phyloP scores from a whole-genome alignment of 2,113 vertebrate species.

The Neomonachus schauinslandi region DNA sequence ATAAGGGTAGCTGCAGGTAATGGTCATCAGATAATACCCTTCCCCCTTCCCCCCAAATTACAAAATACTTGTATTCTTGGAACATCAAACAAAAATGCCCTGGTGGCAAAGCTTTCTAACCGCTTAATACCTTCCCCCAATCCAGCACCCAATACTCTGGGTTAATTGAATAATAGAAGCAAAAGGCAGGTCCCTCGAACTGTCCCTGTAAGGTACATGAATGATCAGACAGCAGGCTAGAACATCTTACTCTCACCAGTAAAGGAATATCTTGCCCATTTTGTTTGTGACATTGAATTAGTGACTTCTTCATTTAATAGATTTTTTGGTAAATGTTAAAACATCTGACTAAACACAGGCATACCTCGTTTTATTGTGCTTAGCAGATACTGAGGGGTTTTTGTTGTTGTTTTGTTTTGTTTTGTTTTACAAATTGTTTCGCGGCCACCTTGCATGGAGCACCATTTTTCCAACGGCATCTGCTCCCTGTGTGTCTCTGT shows the following conservation, averaged over 20 bases:
- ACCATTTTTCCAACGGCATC: not conserved
- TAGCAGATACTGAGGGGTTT: not conserved
- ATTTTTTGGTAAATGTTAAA: not conserved
- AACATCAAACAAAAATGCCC: slow-evolving; percentile 56
- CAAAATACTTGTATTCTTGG: slow-evolving; percentile 39
- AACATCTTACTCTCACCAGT: not conserved
- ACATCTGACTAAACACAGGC: not conserved
- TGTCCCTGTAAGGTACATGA: not conserved
- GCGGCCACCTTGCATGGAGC: not conserved
- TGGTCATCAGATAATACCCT: slow-evolving; percentile 52
- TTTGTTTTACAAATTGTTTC: not conserved
- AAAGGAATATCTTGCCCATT: slow-evolving; percentile 54
- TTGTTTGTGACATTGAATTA: slow-evolving; percentile 61
- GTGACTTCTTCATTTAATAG: rapidly evolving
- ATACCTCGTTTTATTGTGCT: not conserved
- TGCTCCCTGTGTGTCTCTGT: not conserved
- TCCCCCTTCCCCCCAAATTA: not conserved
- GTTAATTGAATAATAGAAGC: slow-evolving; percentile 11
- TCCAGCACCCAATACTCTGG: not conserved
- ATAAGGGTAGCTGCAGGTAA: slow-evolving; percentile 60
- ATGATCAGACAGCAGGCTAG: not conserved
- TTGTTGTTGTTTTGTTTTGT: not conserved
- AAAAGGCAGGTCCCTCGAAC: not conserved
- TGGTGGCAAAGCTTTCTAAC: slow-evolving; percentile 12
- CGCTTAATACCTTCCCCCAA: not conserved